Conservation (phyloP, 2,113 vertebrate genomes). For the Eleginops maclovinus region DNA sequence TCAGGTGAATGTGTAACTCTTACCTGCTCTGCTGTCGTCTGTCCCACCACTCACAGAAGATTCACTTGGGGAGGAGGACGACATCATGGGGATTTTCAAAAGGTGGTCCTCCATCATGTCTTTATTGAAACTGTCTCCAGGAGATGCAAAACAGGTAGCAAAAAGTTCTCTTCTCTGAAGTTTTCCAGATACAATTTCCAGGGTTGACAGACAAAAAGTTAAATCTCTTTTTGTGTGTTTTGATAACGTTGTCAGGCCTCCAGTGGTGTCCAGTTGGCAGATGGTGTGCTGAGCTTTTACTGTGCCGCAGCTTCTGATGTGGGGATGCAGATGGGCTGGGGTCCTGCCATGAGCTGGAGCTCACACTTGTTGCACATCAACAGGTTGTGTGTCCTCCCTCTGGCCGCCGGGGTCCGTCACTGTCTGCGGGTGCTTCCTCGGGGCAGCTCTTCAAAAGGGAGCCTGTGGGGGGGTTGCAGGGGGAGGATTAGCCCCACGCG, state of each 20-base stretch:
- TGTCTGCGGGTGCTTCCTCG: conserved; percentile 73
- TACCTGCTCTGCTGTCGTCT: conserved; percentile 88
- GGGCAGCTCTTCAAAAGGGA: conserved; percentile 83
- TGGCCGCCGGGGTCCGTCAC: conserved; percentile 48
- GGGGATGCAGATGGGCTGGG: conserved; percentile 44
- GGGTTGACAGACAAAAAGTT: neutral
- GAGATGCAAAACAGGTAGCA: neutral
- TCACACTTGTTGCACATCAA: conserved; percentile 56
- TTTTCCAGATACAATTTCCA: neutral
- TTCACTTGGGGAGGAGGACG: conserved; percentile 79
- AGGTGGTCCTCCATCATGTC: conserved; percentile 80
- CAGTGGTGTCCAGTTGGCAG: conserved; percentile 47
- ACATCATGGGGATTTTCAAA: conserved; percentile 73
- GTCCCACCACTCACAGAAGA: conserved; percentile 80
- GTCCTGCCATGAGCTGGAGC: conserved; percentile 42
- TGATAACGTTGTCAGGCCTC: neutral
- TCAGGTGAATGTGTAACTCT: conserved; percentile 45
- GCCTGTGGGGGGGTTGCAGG: conserved; percentile 45
- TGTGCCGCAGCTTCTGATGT: conserved; percentile 23
- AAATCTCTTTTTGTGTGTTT: neutral
- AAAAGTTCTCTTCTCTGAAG: conserved; percentile 18
- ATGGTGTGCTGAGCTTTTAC: conserved; percentile 41
- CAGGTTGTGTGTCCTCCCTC: conserved; percentile 49
- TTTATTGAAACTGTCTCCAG: neutral
- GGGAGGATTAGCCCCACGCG: conserved; percentile 85